Percentiles rank a stretch among this genome's conserved stretches.
Evolutionary conservation across 2,113 vertebrate species (phyloP).

Genomic region (Ginglymostoma cirratum): DNA sequence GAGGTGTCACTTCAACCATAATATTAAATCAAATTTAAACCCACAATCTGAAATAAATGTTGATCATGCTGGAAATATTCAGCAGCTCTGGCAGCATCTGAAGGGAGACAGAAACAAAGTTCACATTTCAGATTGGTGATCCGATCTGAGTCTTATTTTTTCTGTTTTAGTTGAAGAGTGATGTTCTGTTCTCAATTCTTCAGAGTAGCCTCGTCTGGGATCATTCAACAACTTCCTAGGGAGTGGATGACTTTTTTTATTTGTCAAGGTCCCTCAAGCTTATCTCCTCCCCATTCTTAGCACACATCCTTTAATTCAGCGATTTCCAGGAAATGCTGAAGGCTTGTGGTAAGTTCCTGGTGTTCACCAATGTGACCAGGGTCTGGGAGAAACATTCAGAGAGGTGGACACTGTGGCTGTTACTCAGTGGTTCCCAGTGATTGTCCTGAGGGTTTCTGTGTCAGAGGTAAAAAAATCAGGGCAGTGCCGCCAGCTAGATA

Average conservation of each 20-base stretch:
- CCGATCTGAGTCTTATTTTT: background rate
- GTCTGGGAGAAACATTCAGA: background rate
- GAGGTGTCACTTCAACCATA: background rate
- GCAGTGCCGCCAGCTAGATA: too few relatives aligned
- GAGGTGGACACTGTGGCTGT: too few relatives aligned
- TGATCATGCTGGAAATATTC: background rate
- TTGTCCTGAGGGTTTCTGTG: too few relatives aligned
- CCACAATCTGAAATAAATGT: background rate
- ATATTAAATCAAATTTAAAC: background rate
- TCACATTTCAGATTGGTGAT: background rate
- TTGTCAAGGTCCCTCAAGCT: background rate
- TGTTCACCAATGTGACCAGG: background rate
- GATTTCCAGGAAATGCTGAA: background rate
- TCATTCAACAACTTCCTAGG: background rate
- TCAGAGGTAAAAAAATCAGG: too few relatives aligned
- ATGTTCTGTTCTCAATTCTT: background rate
- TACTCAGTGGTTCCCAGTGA: background rate
- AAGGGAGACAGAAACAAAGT: too few relatives aligned
- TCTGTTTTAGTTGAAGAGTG: background rate
- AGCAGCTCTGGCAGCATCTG: too few relatives aligned
- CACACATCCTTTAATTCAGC: background rate
- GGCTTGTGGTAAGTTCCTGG: background rate
- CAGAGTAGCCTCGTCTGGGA: background rate
- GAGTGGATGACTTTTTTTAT: too few relatives aligned
- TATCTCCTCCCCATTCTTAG: background rate